Evolutionary conservation across 1,140 invertebrate genomes (phyloP).

Genomic region (Cotesia vestalis): DNA sequence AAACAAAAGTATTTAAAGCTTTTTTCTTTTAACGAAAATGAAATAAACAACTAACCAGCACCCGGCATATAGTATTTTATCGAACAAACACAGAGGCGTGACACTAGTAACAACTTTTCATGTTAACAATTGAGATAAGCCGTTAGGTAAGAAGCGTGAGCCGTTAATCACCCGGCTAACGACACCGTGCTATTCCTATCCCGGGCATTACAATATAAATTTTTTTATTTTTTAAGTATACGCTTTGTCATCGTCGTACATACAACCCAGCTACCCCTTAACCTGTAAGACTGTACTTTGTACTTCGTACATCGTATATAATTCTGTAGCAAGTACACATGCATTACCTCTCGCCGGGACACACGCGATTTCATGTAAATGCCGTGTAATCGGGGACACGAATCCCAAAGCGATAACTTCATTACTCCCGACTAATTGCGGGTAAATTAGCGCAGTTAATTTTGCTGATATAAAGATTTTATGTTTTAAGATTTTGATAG

Average conservation of each 20-base stretch:
- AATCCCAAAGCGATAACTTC: constrained; percentile 58
- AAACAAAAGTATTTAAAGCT: not conserved
- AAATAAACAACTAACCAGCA: too few relatives aligned
- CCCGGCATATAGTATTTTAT: constrained; percentile 15
- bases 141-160: constrained; percentile 16
- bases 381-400: constrained; percentile 57
- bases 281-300: too few relatives aligned
- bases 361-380: constrained; percentile 58
- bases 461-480: constrained; percentile 2
- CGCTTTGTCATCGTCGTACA: constrained; percentile 8
- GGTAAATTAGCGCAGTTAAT: constrained; percentile 58
- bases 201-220: not conserved
- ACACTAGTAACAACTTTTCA: constrained; percentile 6
- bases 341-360: constrained; percentile 32
- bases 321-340: constrained; percentile 37
- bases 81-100: constrained; percentile 25
- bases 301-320: not conserved
- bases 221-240: constrained; percentile 30
- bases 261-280: too few relatives aligned
- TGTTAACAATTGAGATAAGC: constrained; percentile 8
- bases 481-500: too few relatives aligned
- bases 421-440: constrained; percentile 58
- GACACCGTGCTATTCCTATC: constrained; percentile 30
- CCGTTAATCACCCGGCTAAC: constrained; percentile 54
- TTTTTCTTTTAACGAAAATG: not conserved